Conservation (phyloP, 2,113 vertebrate species). For the Sus scrofa region DNA sequence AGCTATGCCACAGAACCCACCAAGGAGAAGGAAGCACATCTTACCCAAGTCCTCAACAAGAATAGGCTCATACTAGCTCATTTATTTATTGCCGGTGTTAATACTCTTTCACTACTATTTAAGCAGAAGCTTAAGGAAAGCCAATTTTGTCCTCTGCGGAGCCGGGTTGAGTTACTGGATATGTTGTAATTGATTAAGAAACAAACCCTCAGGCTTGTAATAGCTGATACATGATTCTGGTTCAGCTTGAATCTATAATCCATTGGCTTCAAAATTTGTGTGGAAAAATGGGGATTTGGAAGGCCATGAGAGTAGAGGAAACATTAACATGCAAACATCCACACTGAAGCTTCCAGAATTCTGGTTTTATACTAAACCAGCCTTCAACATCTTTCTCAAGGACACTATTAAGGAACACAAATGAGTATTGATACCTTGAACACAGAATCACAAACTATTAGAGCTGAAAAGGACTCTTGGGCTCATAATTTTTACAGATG, state of each 20-base stretch:
- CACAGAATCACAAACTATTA: neutral
- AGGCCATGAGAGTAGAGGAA: neutral
- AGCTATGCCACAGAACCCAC: neutral
- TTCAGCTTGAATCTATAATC: slow-evolving; percentile 59
- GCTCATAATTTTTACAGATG: neutral
- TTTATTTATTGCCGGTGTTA: slow-evolving; percentile 66
- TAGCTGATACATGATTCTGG: slow-evolving; percentile 15
- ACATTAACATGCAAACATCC: slow-evolving; percentile 36
- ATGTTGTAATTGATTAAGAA: slow-evolving; percentile 55
- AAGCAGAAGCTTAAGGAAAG: slow-evolving; percentile 68
- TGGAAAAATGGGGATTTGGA: slow-evolving; percentile 40
- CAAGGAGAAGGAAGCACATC: neutral
- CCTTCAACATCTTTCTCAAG: slow-evolving; percentile 12
- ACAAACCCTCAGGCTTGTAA: neutral
- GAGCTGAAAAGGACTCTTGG: neutral
- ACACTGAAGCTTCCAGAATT: slow-evolving; percentile 45
- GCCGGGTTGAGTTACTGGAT: neutral
- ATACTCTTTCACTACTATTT: slow-evolving; percentile 80
- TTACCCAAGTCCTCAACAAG: neutral
- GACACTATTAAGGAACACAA: neutral
- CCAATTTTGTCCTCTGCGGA: slow-evolving; percentile 46
- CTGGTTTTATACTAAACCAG: slow-evolving; percentile 18
- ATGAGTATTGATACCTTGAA: neutral
- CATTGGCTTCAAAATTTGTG: slow-evolving; percentile 20
- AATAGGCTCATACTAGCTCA: neutral